A percentile compares a stretch with the other conserved stretches of the same genome.
These are phyloP conservation scores for Epinephelus cyanopodus DNA, from an alignment of 2,113 vertebrate species.

Conservation along the genomic window DNA sequence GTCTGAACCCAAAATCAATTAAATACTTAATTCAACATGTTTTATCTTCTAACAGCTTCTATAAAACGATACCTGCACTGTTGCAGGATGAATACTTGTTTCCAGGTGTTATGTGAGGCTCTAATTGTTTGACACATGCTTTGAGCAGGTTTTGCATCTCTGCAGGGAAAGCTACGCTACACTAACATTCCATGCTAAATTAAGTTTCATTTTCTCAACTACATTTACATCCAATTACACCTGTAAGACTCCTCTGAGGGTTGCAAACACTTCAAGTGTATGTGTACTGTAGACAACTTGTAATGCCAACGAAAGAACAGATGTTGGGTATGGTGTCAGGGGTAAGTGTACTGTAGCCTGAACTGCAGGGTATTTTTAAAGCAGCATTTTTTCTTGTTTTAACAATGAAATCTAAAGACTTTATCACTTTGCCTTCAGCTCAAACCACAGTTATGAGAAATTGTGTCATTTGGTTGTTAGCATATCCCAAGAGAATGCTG, in stretches of 20 bases:
- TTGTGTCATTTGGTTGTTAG: neutral
- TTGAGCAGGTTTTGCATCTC: constrained; percentile 40
- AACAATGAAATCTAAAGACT: neutral
- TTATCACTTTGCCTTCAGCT: neutral
- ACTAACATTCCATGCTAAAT: constrained; percentile 55
- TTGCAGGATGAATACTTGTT: constrained; percentile 26
- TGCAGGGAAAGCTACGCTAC: constrained; percentile 38
- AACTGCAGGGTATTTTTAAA: neutral
- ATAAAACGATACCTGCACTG: constrained; percentile 12
- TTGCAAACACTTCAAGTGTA: constrained; percentile 20
- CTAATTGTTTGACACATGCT: constrained; percentile 66
- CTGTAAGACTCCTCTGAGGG: constrained; percentile 23
- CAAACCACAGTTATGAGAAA: neutral
- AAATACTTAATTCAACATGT: constrained; percentile 58
- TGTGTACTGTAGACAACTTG: constrained; percentile 23
- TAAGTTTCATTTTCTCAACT: constrained; percentile 63
- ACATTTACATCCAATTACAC: constrained; percentile 65
- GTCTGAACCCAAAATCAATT: constrained; percentile 66
- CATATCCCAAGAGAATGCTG: too few relatives aligned
- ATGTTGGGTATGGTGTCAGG: neutral
- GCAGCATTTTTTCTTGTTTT: neutral
- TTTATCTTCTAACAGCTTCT: constrained; percentile 36
- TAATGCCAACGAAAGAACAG: constrained; percentile 25
- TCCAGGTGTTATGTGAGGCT: constrained; percentile 47
- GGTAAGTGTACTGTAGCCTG: neutral